Conservation (phyloP, 2,113 vertebrate genomes). For the Psittacus erithacus region DNA sequence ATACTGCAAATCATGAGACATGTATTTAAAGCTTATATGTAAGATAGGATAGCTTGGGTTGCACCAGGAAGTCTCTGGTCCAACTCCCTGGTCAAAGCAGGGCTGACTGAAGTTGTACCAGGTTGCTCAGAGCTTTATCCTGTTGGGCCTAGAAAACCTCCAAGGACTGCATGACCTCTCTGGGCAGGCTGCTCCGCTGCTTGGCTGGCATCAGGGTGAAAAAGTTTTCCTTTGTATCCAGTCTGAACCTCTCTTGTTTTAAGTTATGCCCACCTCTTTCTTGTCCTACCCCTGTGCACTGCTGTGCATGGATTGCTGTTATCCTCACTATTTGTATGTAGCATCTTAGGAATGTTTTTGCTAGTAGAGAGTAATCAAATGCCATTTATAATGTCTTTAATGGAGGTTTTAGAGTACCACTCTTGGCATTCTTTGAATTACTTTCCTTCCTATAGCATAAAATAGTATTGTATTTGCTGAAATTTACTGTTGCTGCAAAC, state of each 20-base stretch:
- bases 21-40: neutral
- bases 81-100: neutral
- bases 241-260: neutral
- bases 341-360: neutral
- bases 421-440: neutral
- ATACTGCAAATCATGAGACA: neutral
- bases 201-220: neutral
- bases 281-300: neutral
- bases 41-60: neutral
- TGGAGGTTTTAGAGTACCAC: neutral
- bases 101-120: neutral
- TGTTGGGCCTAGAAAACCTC: neutral
- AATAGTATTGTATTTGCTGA: neutral
- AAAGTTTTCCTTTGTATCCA: neutral
- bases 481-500: constrained; percentile 26
- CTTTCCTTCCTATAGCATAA: neutral
- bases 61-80: neutral
- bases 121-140: neutral
- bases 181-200: neutral
- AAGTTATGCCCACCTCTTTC: neutral
- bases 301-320: neutral
- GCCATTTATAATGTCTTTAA: neutral
- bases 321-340: neutral
- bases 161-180: neutral
- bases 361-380: neutral